Conservation (phyloP, 1,140 invertebrate genomes). For the Diprion similis region DNA sequence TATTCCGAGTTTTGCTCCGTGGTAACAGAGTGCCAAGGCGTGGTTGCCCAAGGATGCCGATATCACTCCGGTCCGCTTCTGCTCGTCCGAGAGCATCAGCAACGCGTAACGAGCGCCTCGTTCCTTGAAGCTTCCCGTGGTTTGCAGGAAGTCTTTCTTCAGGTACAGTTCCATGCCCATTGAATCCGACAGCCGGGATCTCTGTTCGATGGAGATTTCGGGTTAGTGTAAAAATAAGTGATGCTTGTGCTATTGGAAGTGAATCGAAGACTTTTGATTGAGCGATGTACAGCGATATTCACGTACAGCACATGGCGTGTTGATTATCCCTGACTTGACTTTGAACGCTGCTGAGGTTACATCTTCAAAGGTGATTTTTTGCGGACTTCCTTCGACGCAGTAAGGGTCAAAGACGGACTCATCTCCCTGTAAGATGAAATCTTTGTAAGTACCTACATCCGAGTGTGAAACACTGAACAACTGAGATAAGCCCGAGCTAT, state of each 20-base stretch:
- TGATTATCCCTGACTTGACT: slow-evolving; percentile 82
- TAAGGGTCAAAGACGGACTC: slow-evolving; percentile 69
- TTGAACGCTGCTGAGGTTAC: slow-evolving; percentile 89
- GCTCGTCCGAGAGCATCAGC: slow-evolving; percentile 74
- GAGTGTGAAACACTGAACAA: not conserved
- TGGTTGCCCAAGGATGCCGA: slow-evolving; percentile 94
- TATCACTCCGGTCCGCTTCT: slow-evolving; percentile 82
- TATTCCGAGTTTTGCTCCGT: slow-evolving; percentile 81
- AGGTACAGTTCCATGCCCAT: slow-evolving; percentile 88
- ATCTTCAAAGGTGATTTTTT: slow-evolving; percentile 82
- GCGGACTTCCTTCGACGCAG: slow-evolving; percentile 80
- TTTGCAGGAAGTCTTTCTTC: slow-evolving; percentile 93
- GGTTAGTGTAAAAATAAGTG: slow-evolving; percentile 11
- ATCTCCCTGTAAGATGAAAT: slow-evolving; percentile 41
- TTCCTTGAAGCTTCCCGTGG: slow-evolving; percentile 94
- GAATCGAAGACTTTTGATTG: slow-evolving; percentile 18
- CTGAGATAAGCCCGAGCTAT: no score
- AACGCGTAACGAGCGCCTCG: slow-evolving; percentile 88
- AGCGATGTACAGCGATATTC: not conserved
- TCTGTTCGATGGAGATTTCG: slow-evolving; percentile 58
- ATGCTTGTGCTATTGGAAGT: slow-evolving; percentile 24
- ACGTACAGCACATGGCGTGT: slow-evolving; percentile 85
- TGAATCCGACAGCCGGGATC: slow-evolving; percentile 78
- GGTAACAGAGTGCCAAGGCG: slow-evolving; percentile 87
- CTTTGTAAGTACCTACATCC: slow-evolving; percentile 14